Conservation (phyloP, 2,888 invertebrate genomes). For the Heliothis peltigera region DNA sequence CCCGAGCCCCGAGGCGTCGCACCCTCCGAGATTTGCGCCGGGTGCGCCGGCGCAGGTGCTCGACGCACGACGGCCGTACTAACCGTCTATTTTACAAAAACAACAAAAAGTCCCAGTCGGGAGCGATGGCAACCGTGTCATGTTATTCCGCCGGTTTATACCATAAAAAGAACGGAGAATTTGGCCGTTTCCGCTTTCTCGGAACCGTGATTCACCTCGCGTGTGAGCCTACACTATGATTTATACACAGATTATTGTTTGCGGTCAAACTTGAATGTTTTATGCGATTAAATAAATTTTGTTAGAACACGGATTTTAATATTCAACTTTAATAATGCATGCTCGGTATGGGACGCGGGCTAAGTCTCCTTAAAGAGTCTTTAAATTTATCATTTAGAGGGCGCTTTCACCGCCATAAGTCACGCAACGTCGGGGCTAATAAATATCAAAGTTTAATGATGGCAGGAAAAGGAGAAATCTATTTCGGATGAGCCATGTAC, state of each 20-base stretch:
- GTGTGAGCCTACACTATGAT: constrained; percentile 82
- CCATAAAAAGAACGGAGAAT: constrained; percentile 83
- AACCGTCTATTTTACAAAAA: constrained; percentile 80
- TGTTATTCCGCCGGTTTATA: constrained; percentile 76
- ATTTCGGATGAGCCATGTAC: constrained; percentile 29
- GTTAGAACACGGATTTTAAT: constrained; percentile 76
- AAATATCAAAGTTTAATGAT: constrained; percentile 67
- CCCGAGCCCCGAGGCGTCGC: constrained; percentile 66
- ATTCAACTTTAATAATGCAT: constrained; percentile 73
- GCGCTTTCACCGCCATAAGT: constrained; percentile 81
- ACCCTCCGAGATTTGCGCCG: constrained; percentile 87
- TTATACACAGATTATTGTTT: constrained; percentile 81
- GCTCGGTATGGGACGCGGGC: constrained; percentile 57
- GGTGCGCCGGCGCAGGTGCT: constrained; percentile 86
- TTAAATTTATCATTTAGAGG: constrained; percentile 78
- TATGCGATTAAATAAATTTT: constrained; percentile 77
- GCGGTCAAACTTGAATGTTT: constrained; percentile 78
- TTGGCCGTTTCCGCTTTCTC: constrained; percentile 88
- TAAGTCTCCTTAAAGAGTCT: constrained; percentile 76
- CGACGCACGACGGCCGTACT: constrained; percentile 78
- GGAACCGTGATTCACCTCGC: constrained; percentile 87
- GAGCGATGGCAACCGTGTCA: constrained; percentile 72
- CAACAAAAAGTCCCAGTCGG: constrained; percentile 68
- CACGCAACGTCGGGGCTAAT: constrained; percentile 75
- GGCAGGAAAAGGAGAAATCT: constrained; percentile 61